Conservation (phyloP, 2,888 invertebrate species). For the Drosophila cyrtoloma region DNA sequence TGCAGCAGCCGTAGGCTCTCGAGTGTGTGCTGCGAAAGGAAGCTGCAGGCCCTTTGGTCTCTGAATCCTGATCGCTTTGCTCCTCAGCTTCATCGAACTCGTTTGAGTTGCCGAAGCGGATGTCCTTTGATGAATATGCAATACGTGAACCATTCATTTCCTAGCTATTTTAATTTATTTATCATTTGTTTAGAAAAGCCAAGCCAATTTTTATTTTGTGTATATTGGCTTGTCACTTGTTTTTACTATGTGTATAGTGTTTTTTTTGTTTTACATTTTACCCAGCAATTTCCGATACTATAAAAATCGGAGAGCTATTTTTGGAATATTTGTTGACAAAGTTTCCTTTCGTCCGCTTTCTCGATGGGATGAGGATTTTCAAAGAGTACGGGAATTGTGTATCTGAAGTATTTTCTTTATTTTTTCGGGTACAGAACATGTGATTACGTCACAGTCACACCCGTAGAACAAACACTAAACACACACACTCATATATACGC, state of each 20-base stretch:
- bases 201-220: neutral
- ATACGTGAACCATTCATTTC: neutral
- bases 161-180: neutral
- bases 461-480: neutral
- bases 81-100: neutral
- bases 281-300: neutral
- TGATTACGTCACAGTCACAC: conserved; percentile 6
- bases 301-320: neutral
- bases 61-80: neutral
- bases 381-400: neutral
- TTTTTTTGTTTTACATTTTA: neutral
- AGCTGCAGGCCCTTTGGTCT: neutral
- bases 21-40: conserved; percentile 1
- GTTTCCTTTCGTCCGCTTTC: neutral
- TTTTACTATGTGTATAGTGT: neutral
- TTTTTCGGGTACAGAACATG: neutral
- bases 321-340: neutral
- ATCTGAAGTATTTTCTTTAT: neutral
- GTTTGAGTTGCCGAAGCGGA: neutral
- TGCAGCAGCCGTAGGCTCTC: conserved; percentile 40
- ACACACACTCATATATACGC: neutral
- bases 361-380: neutral
- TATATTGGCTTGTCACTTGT: neutral
- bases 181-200: neutral
- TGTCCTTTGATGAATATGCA: neutral